Base-by-base conservation (phyloP, 2,888 invertebrate genomes). In the Coenonympha arcania region DNA sequence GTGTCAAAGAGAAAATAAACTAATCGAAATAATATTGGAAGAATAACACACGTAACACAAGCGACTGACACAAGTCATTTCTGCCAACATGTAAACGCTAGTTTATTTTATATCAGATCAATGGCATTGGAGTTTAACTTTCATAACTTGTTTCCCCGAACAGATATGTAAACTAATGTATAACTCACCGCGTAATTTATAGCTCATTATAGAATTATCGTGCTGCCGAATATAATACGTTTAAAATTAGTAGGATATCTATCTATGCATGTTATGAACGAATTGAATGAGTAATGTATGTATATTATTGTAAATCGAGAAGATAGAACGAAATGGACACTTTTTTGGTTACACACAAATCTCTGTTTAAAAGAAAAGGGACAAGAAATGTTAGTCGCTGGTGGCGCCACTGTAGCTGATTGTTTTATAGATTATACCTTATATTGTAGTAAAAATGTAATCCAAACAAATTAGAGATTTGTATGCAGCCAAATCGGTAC, bases 111-210 rank as follows among this genome's bases (percentile, higher is more conserved):
- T 33, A 33, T 16, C 16, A 8, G 8, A n/a, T 16, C 16, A 33
- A 33, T 33, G 16, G 16, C 3, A 8, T 33, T 33, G 1, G 9
- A 16, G 31, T 3, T 31, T 6, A 15, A 33, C 16, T 16, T 33
- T 33, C 11, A 11, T 16, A 16, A 15, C 16, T 13, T 13, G 31
- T 16, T 33, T 33, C 31, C 31, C 31, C 16, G 16, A 15, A 15
- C 31, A 16, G 31, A 31, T 16, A 16, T 16, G 15, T 33, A 70
- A 75, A 74, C 72, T 66, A 69, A 68, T 74, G 68, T 75, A 69
- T 71, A 71, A 69, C 71, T 73, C 79, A 78, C 76, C 74, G 79
- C 78, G 76, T 77, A 69, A 73, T 60, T 74, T 73, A 77, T 74
- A 78, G 68, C 68, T 75, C 73, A 72, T 57, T 71, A 65, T 74